Percentiles rank a stretch among this genome's conserved stretches.
phyloP scores from a whole-genome alignment of 2,888 invertebrate genomes.

The Andrena camellia region DNA sequence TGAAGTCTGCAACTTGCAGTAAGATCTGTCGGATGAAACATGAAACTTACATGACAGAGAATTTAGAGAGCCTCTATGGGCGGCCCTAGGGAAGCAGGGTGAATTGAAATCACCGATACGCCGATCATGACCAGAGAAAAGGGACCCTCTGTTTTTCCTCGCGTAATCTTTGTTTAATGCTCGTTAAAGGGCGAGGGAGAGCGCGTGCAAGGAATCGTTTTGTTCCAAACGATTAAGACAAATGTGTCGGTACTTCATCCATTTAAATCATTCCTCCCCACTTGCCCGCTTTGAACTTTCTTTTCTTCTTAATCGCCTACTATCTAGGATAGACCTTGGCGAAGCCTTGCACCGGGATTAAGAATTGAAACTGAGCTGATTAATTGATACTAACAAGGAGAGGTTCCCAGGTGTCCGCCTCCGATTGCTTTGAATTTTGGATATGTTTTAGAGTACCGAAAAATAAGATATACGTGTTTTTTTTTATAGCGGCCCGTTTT shows the following conservation, averaged over 20 bases:
- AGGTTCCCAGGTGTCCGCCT: too few relatives aligned
- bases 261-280: neutral
- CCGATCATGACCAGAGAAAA: slow-evolving; percentile 1
- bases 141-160: slow-evolving; percentile 10
- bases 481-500: too few relatives aligned
- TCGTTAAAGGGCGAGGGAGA: slow-evolving; percentile 18
- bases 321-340: neutral
- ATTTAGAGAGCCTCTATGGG: neutral
- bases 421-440: too few relatives aligned
- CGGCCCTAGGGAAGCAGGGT: slow-evolving; percentile 17
- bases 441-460: too few relatives aligned
- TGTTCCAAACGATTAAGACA: neutral
- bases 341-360: too few relatives aligned
- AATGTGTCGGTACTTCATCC: neutral
- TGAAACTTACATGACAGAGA: neutral
- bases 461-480: too few relatives aligned
- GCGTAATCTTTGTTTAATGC: slow-evolving; percentile 39
- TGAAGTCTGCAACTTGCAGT: too few relatives aligned
- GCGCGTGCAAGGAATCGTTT: neutral
- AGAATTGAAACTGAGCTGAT: too few relatives aligned
- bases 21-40: too few relatives aligned
- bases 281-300: neutral
- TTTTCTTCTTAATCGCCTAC: neutral
- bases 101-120: slow-evolving; percentile 46
- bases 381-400: too few relatives aligned